Evolutionary conservation across 2,888 invertebrate genomes (phyloP), one percentile per base, ranked within the genome.

Genomic region (Spodoptera exigua): DNA sequence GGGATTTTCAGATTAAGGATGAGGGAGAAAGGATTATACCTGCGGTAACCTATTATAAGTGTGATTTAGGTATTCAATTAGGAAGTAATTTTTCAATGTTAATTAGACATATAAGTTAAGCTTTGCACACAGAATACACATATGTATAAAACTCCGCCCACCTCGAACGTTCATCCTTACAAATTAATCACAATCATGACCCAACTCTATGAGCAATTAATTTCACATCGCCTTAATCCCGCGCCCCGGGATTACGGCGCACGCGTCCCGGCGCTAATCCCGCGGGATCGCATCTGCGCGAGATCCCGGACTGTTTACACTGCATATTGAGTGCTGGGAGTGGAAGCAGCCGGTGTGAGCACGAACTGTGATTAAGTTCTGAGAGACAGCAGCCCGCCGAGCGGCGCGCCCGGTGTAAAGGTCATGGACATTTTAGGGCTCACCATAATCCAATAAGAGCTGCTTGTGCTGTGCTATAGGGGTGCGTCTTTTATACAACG

Each of bases 311-410:
- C 61, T 76, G 76, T 76, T 76, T 76, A 76, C 77, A 59, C 71
- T 65, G 71, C 69, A 76, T 76, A 76, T 76, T 76, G 76, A 71
- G 76, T 71, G 77, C 55, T 76, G 76, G 68, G 76, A 76, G 67
- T 2, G 51, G 41, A 61, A 37, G 51, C 75, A 74, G 41, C 61
- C 74, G 76, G 47, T 47, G 61, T 52, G 59, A 41, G 61, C 74
- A 70, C 74, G 71, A 53, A 49, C 61, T 11, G 55, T 64, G 71
- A 69, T 74, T 76, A 74, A 69, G 57, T 61, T 34, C 61, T 61
- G 60, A 73, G 63, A 54, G 68, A 17, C 56, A 60, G 41, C 13
- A 40, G 10, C 21, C 43, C 45, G 48, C 5, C 27, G 27, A 5
- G 7, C 27, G 27, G 48, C n/a, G n/a, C n/a, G n/a, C n/a, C n/a